Evolutionary conservation across 2,888 invertebrate species (phyloP).

Genomic region (Lithodes maja): DNA sequence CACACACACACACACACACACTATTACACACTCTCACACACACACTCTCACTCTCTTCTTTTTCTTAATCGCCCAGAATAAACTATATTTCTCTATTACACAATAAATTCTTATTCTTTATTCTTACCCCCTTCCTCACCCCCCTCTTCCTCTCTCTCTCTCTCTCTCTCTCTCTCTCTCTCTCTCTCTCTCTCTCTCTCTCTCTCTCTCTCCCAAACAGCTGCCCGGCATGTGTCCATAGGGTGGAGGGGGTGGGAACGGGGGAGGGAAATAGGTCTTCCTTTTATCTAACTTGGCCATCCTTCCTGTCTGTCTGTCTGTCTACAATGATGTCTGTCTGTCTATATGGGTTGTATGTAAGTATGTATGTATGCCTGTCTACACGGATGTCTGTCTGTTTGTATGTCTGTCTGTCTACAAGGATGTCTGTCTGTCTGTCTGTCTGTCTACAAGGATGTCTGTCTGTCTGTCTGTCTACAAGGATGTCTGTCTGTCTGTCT

Average conservation of each 20-base stretch:
- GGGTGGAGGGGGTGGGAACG: not conserved
- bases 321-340: not conserved
- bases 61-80: not conserved
- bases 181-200: not conserved
- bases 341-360: not conserved
- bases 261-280: constrained; percentile 6
- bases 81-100: too few relatives aligned
- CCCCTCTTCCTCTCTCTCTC: not conserved
- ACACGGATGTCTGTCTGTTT: not conserved
- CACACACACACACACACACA: too few relatives aligned
- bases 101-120: not conserved
- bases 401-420: not conserved
- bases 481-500: too few relatives aligned
- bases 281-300: constrained; percentile 17
- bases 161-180: not conserved
- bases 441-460: not conserved
- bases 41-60: not conserved
- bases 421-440: not conserved
- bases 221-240: not conserved
- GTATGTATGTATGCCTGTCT: not conserved
- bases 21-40: not conserved
- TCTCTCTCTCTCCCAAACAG: not conserved
- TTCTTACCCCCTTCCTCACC: not conserved
- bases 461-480: too few relatives aligned
- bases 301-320: not conserved